phyloP scores from a whole-genome alignment of 2,888 invertebrate genomes.

The Crocallis elinguaria region DNA sequence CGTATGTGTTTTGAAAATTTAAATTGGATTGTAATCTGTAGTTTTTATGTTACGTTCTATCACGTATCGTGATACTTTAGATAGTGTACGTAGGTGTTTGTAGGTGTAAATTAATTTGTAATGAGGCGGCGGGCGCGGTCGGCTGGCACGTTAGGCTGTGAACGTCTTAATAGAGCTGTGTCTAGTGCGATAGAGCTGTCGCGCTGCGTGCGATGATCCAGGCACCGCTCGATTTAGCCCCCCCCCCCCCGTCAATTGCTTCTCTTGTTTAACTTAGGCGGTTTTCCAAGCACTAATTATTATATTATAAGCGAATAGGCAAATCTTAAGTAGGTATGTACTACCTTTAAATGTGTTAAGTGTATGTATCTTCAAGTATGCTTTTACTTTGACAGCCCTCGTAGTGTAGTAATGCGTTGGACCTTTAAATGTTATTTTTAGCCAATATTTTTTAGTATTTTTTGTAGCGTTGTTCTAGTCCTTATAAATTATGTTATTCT shows the following conservation, averaged over 20 bases:
- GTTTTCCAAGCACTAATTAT: too few relatives aligned
- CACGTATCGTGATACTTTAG: conserved; percentile 41
- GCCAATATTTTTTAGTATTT: too few relatives aligned
- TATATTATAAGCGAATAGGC: too few relatives aligned
- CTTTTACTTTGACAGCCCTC: too few relatives aligned
- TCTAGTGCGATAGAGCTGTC: conserved; percentile 39
- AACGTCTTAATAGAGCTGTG: conserved; percentile 53
- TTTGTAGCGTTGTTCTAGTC: too few relatives aligned
- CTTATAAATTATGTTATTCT: too few relatives aligned
- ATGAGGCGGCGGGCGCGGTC: conserved; percentile 49
- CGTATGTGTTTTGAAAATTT: conserved; percentile 56
- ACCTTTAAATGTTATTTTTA: too few relatives aligned
- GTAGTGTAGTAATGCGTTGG: too few relatives aligned
- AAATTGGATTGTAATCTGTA: conserved; percentile 58
- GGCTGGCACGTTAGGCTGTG: conserved; percentile 48
- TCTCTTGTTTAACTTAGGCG: too few relatives aligned
- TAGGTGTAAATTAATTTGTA: conserved; percentile 71
- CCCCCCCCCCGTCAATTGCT: not conserved
- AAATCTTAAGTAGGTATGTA: too few relatives aligned
- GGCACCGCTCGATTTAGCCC: not conserved
- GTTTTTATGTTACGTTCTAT: conserved; percentile 43
- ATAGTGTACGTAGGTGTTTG: conserved; percentile 38
- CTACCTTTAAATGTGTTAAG: too few relatives aligned
- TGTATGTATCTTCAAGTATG: too few relatives aligned
- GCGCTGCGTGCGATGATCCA: conserved; percentile 16